phyloP scores from a whole-genome alignment of 2,888 invertebrate genomes.

The Camptogramma bilineatum region DNA sequence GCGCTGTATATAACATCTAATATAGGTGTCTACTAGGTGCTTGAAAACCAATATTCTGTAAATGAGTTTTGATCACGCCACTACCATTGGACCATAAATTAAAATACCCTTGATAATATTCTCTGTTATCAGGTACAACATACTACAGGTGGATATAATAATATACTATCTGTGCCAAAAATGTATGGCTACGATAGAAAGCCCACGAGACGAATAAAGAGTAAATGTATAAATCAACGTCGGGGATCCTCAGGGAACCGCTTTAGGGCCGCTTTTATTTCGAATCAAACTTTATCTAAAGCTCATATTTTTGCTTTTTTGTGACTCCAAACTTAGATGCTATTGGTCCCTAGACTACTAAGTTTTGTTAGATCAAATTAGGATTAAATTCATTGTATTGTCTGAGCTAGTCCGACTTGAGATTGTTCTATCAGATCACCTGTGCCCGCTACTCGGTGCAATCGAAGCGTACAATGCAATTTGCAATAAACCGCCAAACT shows the following conservation, averaged over 20 bases:
- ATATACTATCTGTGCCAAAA: constrained; percentile 25
- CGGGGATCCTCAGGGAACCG: constrained; percentile 31
- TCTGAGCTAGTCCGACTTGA: not conserved
- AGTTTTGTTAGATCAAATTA: not conserved
- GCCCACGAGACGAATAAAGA: constrained; percentile 36
- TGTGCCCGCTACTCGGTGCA: not conserved
- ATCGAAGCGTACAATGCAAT: constrained; percentile 25
- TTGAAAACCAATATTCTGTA: too few relatives aligned
- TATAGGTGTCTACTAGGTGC: too few relatives aligned
- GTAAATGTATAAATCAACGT: constrained; percentile 39
- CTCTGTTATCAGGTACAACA: not conserved
- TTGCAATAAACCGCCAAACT: constrained; percentile 26
- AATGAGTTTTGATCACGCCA: not conserved
- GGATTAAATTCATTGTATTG: not conserved
- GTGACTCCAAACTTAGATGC: constrained; percentile 1
- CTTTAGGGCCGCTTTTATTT: constrained; percentile 29
- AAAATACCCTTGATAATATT: not conserved
- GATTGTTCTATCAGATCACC: not conserved
- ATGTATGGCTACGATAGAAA: constrained; percentile 34
- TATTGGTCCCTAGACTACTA: constrained; percentile 11
- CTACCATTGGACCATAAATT: not conserved
- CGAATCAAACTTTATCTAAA: constrained; percentile 31
- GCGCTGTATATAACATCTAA: too few relatives aligned
- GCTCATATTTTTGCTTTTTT: constrained; percentile 20
- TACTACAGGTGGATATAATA: not conserved